phyloP scores from a whole-genome alignment of 2,888 invertebrate species.

The Lamellibrachia satsuma region DNA sequence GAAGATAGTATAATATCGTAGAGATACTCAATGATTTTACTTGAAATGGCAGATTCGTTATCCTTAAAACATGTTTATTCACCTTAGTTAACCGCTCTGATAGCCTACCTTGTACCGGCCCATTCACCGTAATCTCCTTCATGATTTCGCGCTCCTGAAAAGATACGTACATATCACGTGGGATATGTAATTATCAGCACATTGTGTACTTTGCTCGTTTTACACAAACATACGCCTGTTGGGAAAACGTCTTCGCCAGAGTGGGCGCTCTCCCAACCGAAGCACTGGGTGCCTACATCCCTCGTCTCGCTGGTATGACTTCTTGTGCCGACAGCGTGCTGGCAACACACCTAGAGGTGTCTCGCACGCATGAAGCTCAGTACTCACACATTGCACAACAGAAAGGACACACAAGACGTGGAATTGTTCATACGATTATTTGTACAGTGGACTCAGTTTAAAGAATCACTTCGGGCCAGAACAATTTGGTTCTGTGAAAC shows the following conservation, averaged over 20 bases:
- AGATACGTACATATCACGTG: neutral
- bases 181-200: neutral
- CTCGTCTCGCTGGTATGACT: too few relatives aligned
- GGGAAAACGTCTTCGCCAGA: neutral
- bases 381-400: too few relatives aligned
- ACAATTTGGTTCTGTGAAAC: too few relatives aligned
- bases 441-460: too few relatives aligned
- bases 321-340: too few relatives aligned
- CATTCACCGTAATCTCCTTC: slow-evolving; percentile 88
- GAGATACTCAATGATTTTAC: neutral
- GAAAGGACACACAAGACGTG: too few relatives aligned
- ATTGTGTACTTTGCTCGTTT: neutral
- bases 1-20: neutral
- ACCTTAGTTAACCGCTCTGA: neutral
- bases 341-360: too few relatives aligned
- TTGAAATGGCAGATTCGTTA: neutral
- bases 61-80: neutral
- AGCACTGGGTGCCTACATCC: neutral
- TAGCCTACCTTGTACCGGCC: slow-evolving; percentile 82
- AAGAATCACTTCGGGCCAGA: too few relatives aligned
- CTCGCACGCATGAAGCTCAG: too few relatives aligned
- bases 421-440: too few relatives aligned
- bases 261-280: neutral
- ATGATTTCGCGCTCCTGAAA: slow-evolving; percentile 79
- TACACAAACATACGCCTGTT: neutral